phyloP scores from a whole-genome alignment of 2,113 vertebrate species.

The Hippocampus zosterae region DNA sequence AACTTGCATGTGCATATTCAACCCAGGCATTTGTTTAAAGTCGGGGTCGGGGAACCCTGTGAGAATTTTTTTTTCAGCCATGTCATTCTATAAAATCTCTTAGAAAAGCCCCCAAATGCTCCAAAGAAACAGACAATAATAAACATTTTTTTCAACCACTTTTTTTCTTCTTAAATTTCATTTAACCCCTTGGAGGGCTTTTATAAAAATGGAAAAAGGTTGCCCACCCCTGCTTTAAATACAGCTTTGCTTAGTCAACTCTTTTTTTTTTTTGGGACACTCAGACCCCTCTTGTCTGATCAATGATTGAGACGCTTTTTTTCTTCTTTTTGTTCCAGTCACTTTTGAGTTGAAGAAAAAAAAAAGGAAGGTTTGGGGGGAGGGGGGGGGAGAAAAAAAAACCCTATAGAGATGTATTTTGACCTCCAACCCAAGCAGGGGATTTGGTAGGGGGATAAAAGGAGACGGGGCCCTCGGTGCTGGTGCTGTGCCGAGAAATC shows the following conservation, averaged over 20 bases:
- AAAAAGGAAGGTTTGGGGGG: background rate
- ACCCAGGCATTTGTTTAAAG: constrained; percentile 78
- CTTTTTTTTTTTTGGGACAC: constrained; percentile 6
- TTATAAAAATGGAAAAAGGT: background rate
- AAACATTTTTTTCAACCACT: background rate
- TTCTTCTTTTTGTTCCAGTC: constrained; percentile 48
- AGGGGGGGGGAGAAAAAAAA: background rate
- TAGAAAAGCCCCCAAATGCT: background rate
- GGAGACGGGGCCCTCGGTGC: constrained; percentile 46
- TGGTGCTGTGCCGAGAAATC: constrained; percentile 51
- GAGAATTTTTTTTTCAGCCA: background rate
- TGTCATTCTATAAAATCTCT: background rate
- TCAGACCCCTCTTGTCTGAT: constrained; percentile 33
- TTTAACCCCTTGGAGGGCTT: background rate
- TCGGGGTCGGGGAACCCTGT: background rate
- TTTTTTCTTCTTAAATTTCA: background rate
- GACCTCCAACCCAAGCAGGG: constrained; percentile 57
- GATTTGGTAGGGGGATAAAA: constrained; percentile 30
- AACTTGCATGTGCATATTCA: constrained; percentile 76
- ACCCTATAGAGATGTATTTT: constrained; percentile 6
- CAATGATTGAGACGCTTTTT: constrained; percentile 57
- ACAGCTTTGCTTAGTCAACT: constrained; percentile 38
- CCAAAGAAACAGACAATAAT: background rate
- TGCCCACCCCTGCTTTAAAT: background rate
- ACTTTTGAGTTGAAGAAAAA: constrained; percentile 43